Evolutionary conservation across 2,113 vertebrate species (phyloP).

Genomic region (Eptatretus burgeri): DNA sequence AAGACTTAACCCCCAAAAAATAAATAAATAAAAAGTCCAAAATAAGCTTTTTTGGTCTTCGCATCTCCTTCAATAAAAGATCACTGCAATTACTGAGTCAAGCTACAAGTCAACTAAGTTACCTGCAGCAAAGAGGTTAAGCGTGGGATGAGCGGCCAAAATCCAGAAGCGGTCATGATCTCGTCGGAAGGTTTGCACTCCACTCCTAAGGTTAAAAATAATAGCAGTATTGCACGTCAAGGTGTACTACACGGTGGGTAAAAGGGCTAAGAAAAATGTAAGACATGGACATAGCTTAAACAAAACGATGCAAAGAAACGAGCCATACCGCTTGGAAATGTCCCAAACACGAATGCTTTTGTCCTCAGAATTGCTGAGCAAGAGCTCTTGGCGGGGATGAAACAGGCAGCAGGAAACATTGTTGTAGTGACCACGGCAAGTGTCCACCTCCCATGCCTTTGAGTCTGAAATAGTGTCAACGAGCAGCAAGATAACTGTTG

Average conservation of each 20-base stretch:
- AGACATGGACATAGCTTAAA: too few relatives aligned
- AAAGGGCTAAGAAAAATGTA: too few relatives aligned
- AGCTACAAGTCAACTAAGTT: conserved; percentile 1
- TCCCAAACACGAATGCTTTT: conserved; percentile 96
- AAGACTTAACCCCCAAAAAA: too few relatives aligned
- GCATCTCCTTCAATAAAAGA: too few relatives aligned
- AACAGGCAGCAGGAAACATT: conserved; percentile 90
- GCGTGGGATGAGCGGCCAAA: conserved; percentile 70
- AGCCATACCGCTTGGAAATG: conserved; percentile 47
- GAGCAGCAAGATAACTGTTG: too few relatives aligned
- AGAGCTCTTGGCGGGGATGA: conserved; percentile 76
- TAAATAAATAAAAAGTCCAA: too few relatives aligned
- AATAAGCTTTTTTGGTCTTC: too few relatives aligned
- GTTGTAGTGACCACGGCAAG: conserved; percentile 87
- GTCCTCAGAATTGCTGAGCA: conserved; percentile 88
- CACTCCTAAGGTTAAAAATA: conserved; percentile 16
- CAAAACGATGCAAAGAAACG: too few relatives aligned
- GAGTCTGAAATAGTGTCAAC: conserved; percentile 25
- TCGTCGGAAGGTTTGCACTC: conserved; percentile 70
- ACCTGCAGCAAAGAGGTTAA: conserved; percentile 91
- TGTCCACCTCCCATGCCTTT: conserved; percentile 86
- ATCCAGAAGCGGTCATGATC: conserved; percentile 96
- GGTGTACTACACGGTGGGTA: too few relatives aligned
- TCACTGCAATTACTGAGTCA: too few relatives aligned
- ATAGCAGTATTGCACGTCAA: too few relatives aligned